These are phyloP conservation scores for Erinaceus europaeus DNA, from an alignment of 2,113 vertebrate genomes.

Conservation along the genomic window DNA sequence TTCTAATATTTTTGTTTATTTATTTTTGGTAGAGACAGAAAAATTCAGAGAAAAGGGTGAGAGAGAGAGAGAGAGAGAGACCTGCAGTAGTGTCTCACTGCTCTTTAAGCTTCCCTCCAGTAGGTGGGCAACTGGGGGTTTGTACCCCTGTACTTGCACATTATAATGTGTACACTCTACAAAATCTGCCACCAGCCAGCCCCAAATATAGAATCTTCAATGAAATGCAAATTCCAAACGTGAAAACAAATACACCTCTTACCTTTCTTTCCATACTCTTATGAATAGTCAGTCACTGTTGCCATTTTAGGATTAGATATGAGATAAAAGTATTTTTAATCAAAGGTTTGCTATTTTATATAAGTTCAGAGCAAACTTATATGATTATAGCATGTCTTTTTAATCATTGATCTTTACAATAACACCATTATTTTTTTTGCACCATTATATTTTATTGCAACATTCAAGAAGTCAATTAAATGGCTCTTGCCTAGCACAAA, in stretches of 20 bases:
- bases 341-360: not conserved
- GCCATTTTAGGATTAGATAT: conserved; percentile 15
- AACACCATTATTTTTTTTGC: not conserved
- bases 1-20: too few species aligned
- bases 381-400: not conserved
- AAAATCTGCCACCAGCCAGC: too few species aligned
- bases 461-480: not conserved
- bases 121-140: too few species aligned
- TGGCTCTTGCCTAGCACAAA: not conserved
- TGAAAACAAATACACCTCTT: not conserved
- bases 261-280: too few species aligned
- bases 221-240: not conserved
- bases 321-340: not conserved
- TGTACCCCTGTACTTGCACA: too few species aligned
- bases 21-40: too few species aligned
- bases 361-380: not conserved
- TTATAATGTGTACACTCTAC: too few species aligned
- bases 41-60: too few species aligned
- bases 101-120: too few species aligned
- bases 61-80: too few species aligned
- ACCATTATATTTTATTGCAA: not conserved
- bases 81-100: too few species aligned
- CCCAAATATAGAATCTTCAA: not conserved
- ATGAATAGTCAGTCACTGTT: not conserved
- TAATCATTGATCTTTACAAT: not conserved